Conservation (phyloP, 2,888 invertebrate species). For the Tenodera sinensis region DNA sequence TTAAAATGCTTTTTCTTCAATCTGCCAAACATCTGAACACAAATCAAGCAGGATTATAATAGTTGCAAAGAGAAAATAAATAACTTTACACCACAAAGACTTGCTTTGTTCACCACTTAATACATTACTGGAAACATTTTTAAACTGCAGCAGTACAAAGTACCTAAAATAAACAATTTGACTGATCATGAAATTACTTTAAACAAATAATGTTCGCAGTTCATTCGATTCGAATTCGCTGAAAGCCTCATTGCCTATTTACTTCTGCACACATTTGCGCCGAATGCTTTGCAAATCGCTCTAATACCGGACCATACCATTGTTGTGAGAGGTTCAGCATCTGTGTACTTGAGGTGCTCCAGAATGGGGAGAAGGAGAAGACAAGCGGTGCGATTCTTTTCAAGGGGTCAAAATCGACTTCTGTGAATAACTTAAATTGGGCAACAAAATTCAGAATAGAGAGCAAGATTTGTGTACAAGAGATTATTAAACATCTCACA, state of each 20-base stretch:
- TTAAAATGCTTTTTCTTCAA: not conserved
- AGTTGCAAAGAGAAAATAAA: not conserved
- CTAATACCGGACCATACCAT: not conserved
- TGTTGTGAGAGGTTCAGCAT: too few relatives aligned
- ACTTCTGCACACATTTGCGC: not conserved
- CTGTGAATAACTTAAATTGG: too few relatives aligned
- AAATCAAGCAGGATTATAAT: not conserved
- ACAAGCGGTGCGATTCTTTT: too few relatives aligned
- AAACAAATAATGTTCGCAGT: not conserved
- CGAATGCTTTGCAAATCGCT: not conserved
- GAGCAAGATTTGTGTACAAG: too few relatives aligned
- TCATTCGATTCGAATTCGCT: not conserved
- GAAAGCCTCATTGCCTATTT: not conserved
- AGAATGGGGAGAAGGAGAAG: too few relatives aligned
- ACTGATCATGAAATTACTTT: not conserved
- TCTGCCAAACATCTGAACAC: not conserved
- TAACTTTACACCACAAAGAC: not conserved
- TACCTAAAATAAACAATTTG: not conserved
- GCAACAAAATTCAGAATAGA: too few relatives aligned
- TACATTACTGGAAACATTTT: not conserved
- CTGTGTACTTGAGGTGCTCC: too few relatives aligned
- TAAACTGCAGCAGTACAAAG: not conserved
- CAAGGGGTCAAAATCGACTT: too few relatives aligned
- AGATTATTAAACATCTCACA: too few relatives aligned
- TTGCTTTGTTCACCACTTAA: not conserved